A percentile compares a stretch with the other conserved stretches of the same genome.
Conservation (phyloP, 2,113 vertebrate species). For the Eidolon helvum region DNA sequence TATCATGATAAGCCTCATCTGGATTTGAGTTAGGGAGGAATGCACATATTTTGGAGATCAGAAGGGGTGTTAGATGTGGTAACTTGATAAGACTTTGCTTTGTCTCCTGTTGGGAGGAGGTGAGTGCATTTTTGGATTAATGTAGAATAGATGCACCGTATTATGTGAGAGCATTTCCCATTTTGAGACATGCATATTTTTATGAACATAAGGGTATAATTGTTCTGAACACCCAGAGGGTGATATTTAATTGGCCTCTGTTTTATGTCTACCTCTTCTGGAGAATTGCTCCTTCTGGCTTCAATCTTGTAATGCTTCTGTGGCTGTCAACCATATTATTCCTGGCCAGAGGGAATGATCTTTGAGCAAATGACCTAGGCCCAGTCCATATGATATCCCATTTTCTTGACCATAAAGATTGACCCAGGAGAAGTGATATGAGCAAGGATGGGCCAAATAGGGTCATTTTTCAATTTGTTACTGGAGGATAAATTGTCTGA, state of each 20-base stretch:
- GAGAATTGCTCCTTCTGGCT: neutral
- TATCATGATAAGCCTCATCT: neutral
- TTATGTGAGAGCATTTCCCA: neutral
- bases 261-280: neutral
- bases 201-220: neutral
- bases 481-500: neutral
- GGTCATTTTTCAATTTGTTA: neutral
- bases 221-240: neutral
- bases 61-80: neutral
- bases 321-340: neutral
- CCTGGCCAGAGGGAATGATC: neutral
- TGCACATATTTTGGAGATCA: neutral
- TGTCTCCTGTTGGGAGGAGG: neutral
- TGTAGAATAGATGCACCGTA: neutral
- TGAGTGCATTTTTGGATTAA: neutral
- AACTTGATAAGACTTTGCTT: neutral
- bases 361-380: neutral
- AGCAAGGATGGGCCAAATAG: neutral
- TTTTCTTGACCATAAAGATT: neutral
- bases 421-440: neutral
- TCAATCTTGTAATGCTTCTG: neutral
- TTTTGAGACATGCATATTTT: neutral
- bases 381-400: neutral
- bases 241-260: neutral
- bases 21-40: neutral